Evolutionary conservation across 2,113 vertebrate species (phyloP), one percentile per base, ranked within the genome.

Genomic region (Boleophthalmus pectinirostris): DNA sequence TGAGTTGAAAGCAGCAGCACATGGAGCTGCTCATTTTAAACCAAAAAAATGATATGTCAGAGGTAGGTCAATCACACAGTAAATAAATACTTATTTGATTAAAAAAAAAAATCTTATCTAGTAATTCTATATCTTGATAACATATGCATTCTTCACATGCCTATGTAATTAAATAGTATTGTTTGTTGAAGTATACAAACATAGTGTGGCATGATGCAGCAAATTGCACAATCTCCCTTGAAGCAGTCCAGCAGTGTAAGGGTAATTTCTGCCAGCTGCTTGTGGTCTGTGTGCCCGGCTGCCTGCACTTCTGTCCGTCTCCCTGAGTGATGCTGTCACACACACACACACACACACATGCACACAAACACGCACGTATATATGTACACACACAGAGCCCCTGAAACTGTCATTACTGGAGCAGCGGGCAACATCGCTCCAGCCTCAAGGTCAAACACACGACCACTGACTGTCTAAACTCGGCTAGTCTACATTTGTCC

Each of bases 151-250:
- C 15, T 61, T 9, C 13, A 61, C 15, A 29, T 29, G 33, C 1
- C 56, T 25, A 57, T 14, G 12, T 57, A 63, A 63, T 63, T 43
- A 64, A 38, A 18, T 64, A 2, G 2, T 63, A 63, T 33, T 63
- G 61, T 64, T 35, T 13, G 29, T n/a, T 43, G 58, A 63, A 63
- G 16, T 63, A 63, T 63, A 63, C 29, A 63, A 35, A 63, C 15
- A 35, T 61, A 23, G 60, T 69, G 43, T 80, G 79, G 73, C 51
- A 77, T 81, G 79, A 85, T 81, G 77, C 82, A 85, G 81, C 74
- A 81, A 81, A 81, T 60, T 77, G 63, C 58, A 46, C 8, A 6
- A 65, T 0, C 45, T 60, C 71, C 49, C 61, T 64, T 38, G 3
- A 38, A 20, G 61, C 33, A 9, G 33, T 64, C 24, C 20, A 77